These are phyloP conservation scores for Psittacula cyanocephala DNA, from an alignment of 2,113 vertebrate species.

Conservation along the genomic window DNA sequence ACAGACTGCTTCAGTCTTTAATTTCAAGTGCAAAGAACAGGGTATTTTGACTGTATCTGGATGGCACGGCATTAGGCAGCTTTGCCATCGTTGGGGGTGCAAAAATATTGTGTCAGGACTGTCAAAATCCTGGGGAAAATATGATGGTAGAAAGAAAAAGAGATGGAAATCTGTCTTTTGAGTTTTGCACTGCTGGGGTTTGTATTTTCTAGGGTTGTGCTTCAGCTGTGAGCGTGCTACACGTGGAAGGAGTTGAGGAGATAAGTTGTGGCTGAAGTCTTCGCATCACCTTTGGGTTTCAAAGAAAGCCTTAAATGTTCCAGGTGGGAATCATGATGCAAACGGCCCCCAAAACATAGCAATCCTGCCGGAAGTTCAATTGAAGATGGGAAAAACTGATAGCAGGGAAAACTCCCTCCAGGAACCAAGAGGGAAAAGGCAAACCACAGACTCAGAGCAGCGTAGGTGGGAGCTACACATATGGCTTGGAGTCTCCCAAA, in stretches of 20 bases:
- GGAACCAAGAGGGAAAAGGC: not conserved
- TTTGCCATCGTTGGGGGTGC: not conserved
- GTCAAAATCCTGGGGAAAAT: not conserved
- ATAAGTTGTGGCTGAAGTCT: not conserved
- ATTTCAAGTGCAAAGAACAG: not conserved
- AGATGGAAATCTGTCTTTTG: not conserved
- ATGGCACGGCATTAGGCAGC: not conserved
- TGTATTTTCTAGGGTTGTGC: not conserved
- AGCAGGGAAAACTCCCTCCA: not conserved
- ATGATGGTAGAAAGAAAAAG: not conserved
- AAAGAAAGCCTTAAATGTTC: not conserved
- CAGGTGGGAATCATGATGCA: not conserved
- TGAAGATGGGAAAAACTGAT: not conserved
- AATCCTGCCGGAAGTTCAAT: not conserved
- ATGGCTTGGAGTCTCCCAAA: not conserved
- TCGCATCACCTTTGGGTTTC: not conserved
- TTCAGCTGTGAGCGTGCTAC: rapidly evolving
- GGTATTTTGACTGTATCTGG: not conserved
- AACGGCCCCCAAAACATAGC: not conserved
- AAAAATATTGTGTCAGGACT: conserved; percentile 8
- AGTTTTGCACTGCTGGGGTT: not conserved
- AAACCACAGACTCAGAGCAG: not conserved
- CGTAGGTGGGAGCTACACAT: not conserved
- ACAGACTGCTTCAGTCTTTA: not conserved
- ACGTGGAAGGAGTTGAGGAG: not conserved